phyloP scores from a whole-genome alignment of 2,888 invertebrate genomes.

The Phalera bucephala region DNA sequence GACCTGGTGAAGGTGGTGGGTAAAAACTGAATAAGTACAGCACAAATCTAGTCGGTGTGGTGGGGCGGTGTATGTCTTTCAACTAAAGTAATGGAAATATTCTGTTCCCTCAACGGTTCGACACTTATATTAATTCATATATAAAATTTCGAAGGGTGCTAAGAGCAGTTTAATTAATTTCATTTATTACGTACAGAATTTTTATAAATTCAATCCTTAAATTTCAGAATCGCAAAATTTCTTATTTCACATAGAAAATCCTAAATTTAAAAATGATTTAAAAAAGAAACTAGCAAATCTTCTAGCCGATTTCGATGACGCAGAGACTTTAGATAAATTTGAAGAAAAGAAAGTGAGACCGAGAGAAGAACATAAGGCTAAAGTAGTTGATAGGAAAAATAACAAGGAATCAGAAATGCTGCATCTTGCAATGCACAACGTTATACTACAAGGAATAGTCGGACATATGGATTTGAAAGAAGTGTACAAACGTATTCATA shows the following conservation, averaged over 20 bases:
- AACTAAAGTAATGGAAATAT: too few species aligned
- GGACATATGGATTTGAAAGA: slow-evolving; percentile 56
- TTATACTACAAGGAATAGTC: slow-evolving; percentile 55
- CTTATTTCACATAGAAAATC: slow-evolving; percentile 46
- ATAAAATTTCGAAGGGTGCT: too few species aligned
- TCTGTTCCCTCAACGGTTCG: too few species aligned
- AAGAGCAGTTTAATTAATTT: too few species aligned
- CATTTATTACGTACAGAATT: too few species aligned
- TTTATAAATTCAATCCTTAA: too few species aligned
- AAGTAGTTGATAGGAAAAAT: slow-evolving; percentile 6
- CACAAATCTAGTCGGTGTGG: too few species aligned
- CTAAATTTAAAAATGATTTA: slow-evolving; percentile 53
- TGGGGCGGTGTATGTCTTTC: too few species aligned
- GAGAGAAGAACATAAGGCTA: slow-evolving; percentile 8
- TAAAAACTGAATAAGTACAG: too few species aligned
- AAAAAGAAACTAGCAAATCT: slow-evolving; percentile 48
- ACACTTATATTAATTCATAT: too few species aligned
- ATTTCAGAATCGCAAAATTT: slow-evolving; percentile 31
- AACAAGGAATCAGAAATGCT: slow-evolving; percentile 37
- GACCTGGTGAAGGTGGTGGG: too few species aligned
- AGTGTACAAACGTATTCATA: slow-evolving; percentile 41
- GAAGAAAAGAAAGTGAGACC: slow-evolving; percentile 4
- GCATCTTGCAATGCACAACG: slow-evolving; percentile 61
- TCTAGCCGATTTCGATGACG: slow-evolving; percentile 57
- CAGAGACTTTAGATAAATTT: slow-evolving; percentile 23